Evolutionary conservation across 1,140 invertebrate species (phyloP).

Genomic region (Carposina sasakii): DNA sequence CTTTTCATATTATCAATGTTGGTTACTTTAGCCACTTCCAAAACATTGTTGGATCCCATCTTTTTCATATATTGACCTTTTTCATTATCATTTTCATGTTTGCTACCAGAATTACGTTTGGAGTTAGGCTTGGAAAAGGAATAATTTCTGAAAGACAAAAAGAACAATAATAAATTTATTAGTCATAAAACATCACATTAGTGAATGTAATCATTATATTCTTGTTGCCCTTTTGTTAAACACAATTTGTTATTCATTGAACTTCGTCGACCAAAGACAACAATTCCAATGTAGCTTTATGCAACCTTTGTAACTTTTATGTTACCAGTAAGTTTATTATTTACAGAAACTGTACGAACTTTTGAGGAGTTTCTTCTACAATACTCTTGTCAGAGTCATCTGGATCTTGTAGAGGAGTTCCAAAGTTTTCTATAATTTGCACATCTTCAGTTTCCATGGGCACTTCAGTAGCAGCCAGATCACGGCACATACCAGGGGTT

Average conservation of each 20-base stretch:
- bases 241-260: no score
- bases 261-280: no score
- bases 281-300: no score
- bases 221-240: no score
- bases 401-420: conserved; percentile 36
- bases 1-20: conserved; percentile 16
- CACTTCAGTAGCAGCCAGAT: conserved; percentile 13
- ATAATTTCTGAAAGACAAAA: no score
- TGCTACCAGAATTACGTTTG: neutral
- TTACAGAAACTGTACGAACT: no score
- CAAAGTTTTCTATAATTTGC: conserved; percentile 16
- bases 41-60: no score
- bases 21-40: conserved; percentile 8
- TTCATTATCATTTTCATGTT: conserved; percentile 7
- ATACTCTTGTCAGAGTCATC: conserved; percentile 54
- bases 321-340: no score
- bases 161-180: no score
- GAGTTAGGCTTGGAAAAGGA: conserved; percentile 23
- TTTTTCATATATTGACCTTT: conserved; percentile 10
- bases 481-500: conserved; percentile 25
- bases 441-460: conserved; percentile 6
- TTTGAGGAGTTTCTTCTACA: conserved; percentile 64
- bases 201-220: no score
- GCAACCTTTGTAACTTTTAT: no score
- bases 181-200: no score